phyloP scores from a whole-genome alignment of 2,797 vertebrate genomes.

The Sebastes oblongus region DNA sequence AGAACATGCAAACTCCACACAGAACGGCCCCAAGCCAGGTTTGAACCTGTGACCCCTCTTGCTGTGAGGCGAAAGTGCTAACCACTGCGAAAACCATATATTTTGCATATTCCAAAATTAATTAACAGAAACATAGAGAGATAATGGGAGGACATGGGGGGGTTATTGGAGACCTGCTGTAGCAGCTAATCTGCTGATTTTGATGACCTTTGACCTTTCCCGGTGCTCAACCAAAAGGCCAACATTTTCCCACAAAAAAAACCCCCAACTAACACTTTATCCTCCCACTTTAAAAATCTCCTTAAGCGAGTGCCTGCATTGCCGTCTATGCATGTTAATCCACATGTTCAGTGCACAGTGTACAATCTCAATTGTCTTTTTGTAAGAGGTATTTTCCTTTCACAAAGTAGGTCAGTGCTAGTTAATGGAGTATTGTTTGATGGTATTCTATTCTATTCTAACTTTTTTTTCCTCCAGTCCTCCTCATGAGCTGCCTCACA shows the following conservation, averaged over 20 bases:
- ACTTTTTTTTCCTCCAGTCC: constrained; percentile 73
- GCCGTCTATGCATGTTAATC: neutral
- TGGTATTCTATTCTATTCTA: neutral
- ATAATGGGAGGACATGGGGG: no score
- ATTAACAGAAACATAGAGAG: no score
- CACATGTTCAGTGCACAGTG: neutral
- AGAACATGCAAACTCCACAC: no score
- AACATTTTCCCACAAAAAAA: no score
- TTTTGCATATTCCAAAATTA: no score
- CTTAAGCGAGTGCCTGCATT: neutral
- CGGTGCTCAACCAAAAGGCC: no score
- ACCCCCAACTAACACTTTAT: neutral
- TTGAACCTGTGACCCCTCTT: no score
- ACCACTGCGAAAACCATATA: rapidly evolving
- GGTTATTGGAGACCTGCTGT: no score
- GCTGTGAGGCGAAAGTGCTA: no score
- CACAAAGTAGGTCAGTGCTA: neutral
- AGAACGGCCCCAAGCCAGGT: no score
- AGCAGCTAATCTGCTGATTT: no score
- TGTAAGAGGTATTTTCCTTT: neutral
- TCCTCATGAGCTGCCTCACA: constrained; percentile 87
- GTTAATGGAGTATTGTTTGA: neutral
- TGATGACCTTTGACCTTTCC: no score
- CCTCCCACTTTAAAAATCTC: neutral
- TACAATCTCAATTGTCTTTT: neutral